Conservation (phyloP, 2,888 invertebrate genomes). For the Dioctria rufipes region DNA sequence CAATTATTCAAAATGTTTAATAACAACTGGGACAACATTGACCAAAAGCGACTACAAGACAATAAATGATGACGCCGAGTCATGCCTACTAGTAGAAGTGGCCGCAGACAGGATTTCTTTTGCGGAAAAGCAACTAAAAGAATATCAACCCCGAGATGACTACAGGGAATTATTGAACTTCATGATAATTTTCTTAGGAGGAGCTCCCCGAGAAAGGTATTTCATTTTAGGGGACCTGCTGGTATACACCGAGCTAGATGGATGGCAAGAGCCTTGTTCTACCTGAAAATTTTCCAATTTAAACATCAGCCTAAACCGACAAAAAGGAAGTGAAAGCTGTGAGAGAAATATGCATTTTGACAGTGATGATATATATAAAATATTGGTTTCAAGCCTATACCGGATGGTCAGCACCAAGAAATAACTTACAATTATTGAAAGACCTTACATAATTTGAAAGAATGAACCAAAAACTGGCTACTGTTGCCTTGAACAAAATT, state of each 20-base stretch:
- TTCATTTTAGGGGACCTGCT: slow-evolving; percentile 45
- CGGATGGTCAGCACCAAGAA: slow-evolving; percentile 37
- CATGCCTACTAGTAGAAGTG: not conserved
- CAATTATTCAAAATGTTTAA: slow-evolving; percentile 45
- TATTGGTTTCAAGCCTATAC: slow-evolving; percentile 6
- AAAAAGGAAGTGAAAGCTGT: not conserved
- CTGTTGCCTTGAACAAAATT: too few species aligned
- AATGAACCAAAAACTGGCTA: too few species aligned
- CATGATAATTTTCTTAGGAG: slow-evolving; percentile 47
- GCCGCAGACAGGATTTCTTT: slow-evolving; percentile 25
- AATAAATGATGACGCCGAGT: slow-evolving; percentile 8
- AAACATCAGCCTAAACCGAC: slow-evolving; percentile 8
- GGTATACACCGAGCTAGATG: slow-evolving; percentile 47
- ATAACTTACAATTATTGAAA: slow-evolving; percentile 11
- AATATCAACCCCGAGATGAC: slow-evolving; percentile 50
- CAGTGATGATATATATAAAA: slow-evolving; percentile 11
- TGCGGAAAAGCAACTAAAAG: slow-evolving; percentile 18
- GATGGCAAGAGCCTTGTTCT: slow-evolving; percentile 50
- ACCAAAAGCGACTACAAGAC: slow-evolving; percentile 33
- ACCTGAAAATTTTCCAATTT: slow-evolving; percentile 36
- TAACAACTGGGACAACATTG: slow-evolving; percentile 33
- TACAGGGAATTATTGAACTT: slow-evolving; percentile 52
- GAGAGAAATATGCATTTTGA: slow-evolving; percentile 1
- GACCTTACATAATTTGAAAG: not conserved
- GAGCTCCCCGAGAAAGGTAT: slow-evolving; percentile 38